These are phyloP conservation scores for Clytia hemisphaerica DNA, from an alignment of 30 jellyfish, hydroid and myxozoan genomes.

Conservation along the genomic window DNA sequence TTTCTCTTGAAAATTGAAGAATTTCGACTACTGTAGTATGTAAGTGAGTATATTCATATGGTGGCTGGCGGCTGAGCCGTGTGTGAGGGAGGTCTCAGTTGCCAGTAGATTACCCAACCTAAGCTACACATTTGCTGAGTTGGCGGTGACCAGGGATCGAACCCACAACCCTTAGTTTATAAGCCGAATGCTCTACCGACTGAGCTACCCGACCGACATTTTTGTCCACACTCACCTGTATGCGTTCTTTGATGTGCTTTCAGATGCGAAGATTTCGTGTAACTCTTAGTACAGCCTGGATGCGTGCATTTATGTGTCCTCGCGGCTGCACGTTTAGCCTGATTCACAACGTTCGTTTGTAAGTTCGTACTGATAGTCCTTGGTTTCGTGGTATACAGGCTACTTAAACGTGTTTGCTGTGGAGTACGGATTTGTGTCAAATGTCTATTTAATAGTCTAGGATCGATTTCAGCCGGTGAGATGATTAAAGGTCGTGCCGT, in stretches of 20 bases:
- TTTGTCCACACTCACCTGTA: too few species aligned
- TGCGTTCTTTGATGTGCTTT: conserved; percentile 96
- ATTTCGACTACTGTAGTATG: too few species aligned
- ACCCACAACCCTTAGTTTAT: too few species aligned
- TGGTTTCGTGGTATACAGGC: conserved; percentile 26
- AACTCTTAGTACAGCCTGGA: conserved; percentile 92
- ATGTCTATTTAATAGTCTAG: conserved; percentile 19
- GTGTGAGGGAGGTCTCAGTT: too few species aligned
- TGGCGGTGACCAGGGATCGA: too few species aligned
- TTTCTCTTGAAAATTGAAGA: too few species aligned
- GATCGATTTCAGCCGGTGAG: conserved; percentile 28
- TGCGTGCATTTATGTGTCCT: conserved; percentile 88
- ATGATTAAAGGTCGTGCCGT: conserved; percentile 16
- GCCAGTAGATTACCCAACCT: too few species aligned
- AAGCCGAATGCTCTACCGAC: too few species aligned
- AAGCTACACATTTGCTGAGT: too few species aligned
- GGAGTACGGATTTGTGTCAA: conserved; percentile 13
- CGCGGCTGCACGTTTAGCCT: conserved; percentile 63
- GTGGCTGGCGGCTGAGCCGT: too few species aligned
- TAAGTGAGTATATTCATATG: too few species aligned
- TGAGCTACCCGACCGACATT: too few species aligned
- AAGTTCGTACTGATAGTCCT: conserved; percentile 24
- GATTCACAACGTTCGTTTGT: conserved; percentile 9
- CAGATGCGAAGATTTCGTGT: conserved; percentile 92
- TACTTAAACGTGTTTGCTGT: conserved; percentile 8